Evolutionary conservation across 2,888 invertebrate genomes (phyloP), one percentile per base, ranked within the genome.

Genomic region (Brachypalpus laphriformis): DNA sequence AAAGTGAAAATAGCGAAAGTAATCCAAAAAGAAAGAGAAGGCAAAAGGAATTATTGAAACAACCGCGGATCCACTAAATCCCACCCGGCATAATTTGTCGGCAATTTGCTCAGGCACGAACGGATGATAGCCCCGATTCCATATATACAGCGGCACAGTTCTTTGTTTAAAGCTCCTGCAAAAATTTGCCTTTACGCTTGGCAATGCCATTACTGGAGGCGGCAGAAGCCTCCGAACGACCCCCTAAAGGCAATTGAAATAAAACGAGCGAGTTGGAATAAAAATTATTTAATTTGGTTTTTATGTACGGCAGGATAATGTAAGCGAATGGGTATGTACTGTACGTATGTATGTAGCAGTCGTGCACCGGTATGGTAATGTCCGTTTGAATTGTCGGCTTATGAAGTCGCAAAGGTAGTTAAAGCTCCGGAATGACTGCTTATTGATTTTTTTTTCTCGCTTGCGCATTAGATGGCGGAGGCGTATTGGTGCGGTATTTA

Each of bases 51-150:
- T 80, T 85, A 85, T 81, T 85, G 81, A 85, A 87, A 87, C 87
- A 87, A 87, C 89, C 86, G 87, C 83, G 87, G 81, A 87, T 88
- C 87, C 87, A 88, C 89, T 91, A 89, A 91, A 91, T 90, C 90
- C 89, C 90, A 90, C 90, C 89, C 89, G 90, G 87, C 89, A 88
- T 89, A 90, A 90, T 90, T 91, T 90, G 90, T 91, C 90, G 89
- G 89, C 90, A 91, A 91, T 91, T 90, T 90, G 90, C 90, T 90
- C 71, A 71, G 74, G 80, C 85, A 59, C 70, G 80, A 85, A 80
- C 75, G 85, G 54, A 85, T 78, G 78, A 65, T 78, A 71, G 57
- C 63, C 63, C 66, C 56, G 71, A 47, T 65, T 75, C 75, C 74
- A 54, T 31, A 5, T 25, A 71, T 18, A 63, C n/a, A n/a, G 54